phyloP scores from a whole-genome alignment of 2,888 invertebrate genomes.

The Archips crataeganus region DNA sequence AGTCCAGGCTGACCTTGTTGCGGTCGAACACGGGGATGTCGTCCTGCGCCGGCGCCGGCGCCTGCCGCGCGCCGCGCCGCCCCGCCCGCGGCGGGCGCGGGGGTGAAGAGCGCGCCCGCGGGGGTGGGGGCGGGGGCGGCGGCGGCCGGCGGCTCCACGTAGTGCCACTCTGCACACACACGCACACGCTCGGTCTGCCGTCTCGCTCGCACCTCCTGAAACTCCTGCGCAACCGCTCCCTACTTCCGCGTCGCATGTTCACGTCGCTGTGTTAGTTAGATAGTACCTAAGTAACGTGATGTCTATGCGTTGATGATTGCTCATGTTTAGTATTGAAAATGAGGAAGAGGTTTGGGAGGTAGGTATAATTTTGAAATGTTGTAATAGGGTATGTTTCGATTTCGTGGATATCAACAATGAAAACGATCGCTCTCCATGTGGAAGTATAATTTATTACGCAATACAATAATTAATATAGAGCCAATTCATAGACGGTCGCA shows the following conservation, averaged over 20 bases:
- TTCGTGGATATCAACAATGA: neutral
- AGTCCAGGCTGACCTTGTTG: conserved; percentile 88
- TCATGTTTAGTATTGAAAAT: too few relatives aligned
- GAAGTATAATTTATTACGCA: conserved; percentile 22
- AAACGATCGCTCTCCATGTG: neutral
- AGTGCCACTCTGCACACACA: conserved; percentile 67
- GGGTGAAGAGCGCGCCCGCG: conserved; percentile 48
- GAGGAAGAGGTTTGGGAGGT: neutral
- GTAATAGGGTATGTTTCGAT: neutral
- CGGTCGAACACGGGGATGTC: conserved; percentile 87
- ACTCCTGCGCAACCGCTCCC: conserved; percentile 39
- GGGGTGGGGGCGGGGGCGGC: conserved; percentile 43
- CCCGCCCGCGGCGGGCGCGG: conserved; percentile 51
- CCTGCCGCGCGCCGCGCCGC: conserved; percentile 43
- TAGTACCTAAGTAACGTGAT: neutral
- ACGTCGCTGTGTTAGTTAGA: neutral
- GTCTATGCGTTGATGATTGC: neutral
- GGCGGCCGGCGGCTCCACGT: conserved; percentile 61
- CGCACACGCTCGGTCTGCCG: conserved; percentile 35
- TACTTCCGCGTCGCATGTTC: conserved; percentile 14
- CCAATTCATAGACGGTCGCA: neutral
- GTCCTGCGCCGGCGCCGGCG: conserved; percentile 60
- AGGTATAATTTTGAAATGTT: neutral
- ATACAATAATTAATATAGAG: conserved; percentile 12
- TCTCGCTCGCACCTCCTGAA: conserved; percentile 30